Evolutionary conservation across 2,113 vertebrate species (phyloP).

Genomic region (Pituophis catenifer): DNA sequence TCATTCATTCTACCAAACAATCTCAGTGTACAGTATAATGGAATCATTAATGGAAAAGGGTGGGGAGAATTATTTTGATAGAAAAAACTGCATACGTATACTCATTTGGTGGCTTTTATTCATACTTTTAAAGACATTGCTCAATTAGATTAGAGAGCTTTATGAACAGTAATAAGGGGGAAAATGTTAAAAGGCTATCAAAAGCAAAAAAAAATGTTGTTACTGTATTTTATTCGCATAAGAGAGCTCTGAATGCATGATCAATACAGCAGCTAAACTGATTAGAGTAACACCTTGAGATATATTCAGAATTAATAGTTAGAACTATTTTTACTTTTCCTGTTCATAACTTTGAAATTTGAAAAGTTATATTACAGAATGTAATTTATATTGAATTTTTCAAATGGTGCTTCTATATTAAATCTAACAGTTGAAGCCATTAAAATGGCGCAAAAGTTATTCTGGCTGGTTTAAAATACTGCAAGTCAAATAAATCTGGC

Average conservation of each 20-base stretch:
- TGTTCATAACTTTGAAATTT: not conserved
- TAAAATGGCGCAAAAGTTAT: not conserved
- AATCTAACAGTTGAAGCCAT: not conserved
- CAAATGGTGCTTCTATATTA: not conserved
- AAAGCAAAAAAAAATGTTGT: not conserved
- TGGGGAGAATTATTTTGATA: not conserved
- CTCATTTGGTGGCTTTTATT: not conserved
- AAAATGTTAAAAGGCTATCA: not conserved
- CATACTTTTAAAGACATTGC: not conserved
- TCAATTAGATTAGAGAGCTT: not conserved
- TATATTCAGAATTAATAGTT: not conserved
- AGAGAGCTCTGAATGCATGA: not conserved
- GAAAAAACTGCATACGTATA: not conserved
- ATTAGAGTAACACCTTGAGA: not conserved
- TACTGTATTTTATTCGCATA: not conserved
- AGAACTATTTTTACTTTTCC: not conserved
- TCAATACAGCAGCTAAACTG: not conserved
- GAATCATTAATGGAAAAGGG: not conserved
- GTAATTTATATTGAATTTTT: not conserved
- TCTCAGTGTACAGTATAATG: not conserved
- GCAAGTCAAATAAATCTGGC: not conserved
- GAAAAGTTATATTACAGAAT: not conserved
- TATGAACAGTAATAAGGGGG: not conserved
- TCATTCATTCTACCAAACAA: not conserved
- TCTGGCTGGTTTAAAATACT: too few relatives aligned